Conservation (phyloP, 2,797 vertebrate species). For the Enoplosus armatus region DNA sequence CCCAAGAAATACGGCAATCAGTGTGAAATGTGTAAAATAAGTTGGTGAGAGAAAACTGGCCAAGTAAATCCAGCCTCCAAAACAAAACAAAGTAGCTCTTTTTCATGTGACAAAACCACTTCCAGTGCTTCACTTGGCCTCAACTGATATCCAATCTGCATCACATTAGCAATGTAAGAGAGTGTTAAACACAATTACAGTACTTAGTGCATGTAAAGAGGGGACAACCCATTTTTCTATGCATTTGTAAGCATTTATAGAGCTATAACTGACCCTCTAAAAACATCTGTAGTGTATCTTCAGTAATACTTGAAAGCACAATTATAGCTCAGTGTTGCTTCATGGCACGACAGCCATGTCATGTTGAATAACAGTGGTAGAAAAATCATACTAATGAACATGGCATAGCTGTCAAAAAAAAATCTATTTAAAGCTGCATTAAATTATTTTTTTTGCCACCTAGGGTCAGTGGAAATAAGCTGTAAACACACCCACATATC, state of each 20-base stretch:
- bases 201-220: neutral
- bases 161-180: neutral
- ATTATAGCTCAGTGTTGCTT: neutral
- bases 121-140: neutral
- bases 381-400: neutral
- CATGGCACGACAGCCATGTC: neutral
- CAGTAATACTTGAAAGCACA: neutral
- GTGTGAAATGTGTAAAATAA: slow-evolving; percentile 36
- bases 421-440: neutral
- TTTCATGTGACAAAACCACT: neutral
- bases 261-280: neutral
- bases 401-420: neutral
- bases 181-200: neutral
- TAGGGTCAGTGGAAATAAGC: neutral
- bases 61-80: neutral
- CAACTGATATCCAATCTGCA: neutral
- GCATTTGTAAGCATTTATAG: neutral
- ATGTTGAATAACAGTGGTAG: neutral
- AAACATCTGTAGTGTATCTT: neutral
- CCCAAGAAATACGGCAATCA: slow-evolving; percentile 37
- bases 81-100: slow-evolving; percentile 14
- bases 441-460: too few species aligned
- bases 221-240: too few species aligned
- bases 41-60: neutral
- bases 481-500: neutral